phyloP scores from a whole-genome alignment of 2,113 vertebrate genomes.

The Python bivittatus region DNA sequence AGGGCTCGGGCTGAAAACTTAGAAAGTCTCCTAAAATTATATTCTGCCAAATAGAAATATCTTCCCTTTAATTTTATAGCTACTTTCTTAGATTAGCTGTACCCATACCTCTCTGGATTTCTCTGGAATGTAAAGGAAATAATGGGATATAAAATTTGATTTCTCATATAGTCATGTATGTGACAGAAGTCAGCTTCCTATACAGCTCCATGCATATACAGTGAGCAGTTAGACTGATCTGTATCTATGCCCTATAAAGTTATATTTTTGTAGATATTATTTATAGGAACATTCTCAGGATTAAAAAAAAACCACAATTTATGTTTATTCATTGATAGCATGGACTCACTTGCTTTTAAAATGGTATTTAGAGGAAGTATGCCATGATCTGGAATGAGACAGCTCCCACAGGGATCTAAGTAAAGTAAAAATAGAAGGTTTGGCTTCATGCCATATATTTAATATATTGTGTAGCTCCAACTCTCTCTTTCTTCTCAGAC shows the following conservation, averaged over 20 bases:
- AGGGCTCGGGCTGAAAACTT: no score
- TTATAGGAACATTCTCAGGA: not conserved
- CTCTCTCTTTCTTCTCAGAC: not conserved
- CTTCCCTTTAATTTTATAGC: no score
- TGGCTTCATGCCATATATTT: not conserved
- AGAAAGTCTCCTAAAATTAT: no score
- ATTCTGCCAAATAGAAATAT: no score
- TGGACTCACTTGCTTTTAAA: not conserved
- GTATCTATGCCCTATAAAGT: not conserved
- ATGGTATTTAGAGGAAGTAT: not conserved
- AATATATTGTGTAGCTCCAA: not conserved
- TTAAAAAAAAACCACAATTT: not conserved
- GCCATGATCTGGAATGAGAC: not conserved
- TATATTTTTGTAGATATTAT: not conserved
- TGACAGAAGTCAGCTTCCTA: no score
- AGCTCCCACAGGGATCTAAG: not conserved
- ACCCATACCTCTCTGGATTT: no score
- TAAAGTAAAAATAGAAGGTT: not conserved
- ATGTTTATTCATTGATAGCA: not conserved
- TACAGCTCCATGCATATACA: no score
- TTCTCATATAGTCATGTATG: no score
- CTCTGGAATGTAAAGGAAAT: no score
- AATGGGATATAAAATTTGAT: no score
- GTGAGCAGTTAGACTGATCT: no score
- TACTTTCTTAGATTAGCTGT: no score